A percentile compares a stretch with the other conserved stretches of the same genome.
Conservation (phyloP, 2,113 vertebrate species). For the Pundamilia nyererei region DNA sequence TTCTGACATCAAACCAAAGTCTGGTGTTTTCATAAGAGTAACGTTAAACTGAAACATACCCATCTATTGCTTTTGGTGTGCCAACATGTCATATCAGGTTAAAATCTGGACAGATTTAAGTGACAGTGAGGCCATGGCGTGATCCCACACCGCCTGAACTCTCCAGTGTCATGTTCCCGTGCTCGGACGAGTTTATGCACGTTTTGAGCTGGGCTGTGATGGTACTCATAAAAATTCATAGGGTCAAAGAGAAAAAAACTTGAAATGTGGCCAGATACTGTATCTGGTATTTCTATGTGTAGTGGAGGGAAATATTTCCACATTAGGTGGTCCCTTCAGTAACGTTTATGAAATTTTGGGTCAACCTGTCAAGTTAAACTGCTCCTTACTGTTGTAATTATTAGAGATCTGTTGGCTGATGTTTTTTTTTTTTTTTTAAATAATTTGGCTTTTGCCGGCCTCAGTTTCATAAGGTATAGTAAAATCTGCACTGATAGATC, state of each 20-base stretch:
- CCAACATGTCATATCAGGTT: slow-evolving; percentile 57
- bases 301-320: slow-evolving; percentile 19
- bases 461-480: background rate
- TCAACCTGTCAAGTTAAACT: background rate
- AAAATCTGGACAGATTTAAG: slow-evolving; percentile 50
- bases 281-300: background rate
- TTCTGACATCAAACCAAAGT: slow-evolving; percentile 58
- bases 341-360: background rate
- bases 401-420: background rate
- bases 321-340: background rate
- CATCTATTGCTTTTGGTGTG: slow-evolving; percentile 52
- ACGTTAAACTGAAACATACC: slow-evolving; percentile 66
- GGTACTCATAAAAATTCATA: slow-evolving; percentile 4
- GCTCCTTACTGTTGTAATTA: background rate
- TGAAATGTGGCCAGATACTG: slow-evolving; percentile 30
- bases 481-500: background rate
- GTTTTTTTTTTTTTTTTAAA: background rate
- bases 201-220: slow-evolving; percentile 20
- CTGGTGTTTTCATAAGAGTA: slow-evolving; percentile 62
- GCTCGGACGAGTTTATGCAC: slow-evolving; percentile 31
- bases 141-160: slow-evolving; percentile 36
- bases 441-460: background rate
- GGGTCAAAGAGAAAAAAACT: background rate
- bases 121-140: slow-evolving; percentile 42
- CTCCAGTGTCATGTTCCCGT: slow-evolving; percentile 52